Evolutionary conservation across 2,113 vertebrate genomes (phyloP), one percentile per base, ranked within the genome.

Genomic region (Brachypteracias leptosomus): DNA sequence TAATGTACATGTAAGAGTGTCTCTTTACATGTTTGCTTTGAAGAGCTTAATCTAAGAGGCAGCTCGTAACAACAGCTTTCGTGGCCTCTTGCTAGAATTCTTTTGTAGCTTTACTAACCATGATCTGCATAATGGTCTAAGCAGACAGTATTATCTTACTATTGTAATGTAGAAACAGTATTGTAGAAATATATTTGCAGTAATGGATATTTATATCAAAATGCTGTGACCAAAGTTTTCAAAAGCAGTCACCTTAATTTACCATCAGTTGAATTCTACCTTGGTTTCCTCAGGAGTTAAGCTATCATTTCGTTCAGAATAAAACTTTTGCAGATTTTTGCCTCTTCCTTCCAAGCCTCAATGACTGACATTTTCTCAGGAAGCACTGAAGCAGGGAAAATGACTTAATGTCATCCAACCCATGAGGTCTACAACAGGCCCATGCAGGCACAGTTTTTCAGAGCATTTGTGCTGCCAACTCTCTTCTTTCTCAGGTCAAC

Each of bases 21-120:
- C 86, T 89, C 38, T 84, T 93, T 74, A 65, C 42, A 71, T 63
- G 70, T 28, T 16, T 40, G 57, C 40, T 93, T 68, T 47, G n/a
- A 74, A 65, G 73, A 84, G 51, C 44, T 89, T 87, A 90, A 88
- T 88, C 79, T 62, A 68, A 92, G 76, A 74, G 89, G 83, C 75
- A 90, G 72, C 51, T 95, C 0, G 0, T 81, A 92, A 54, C 31
- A 73, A 5, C n/a, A 80, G 57, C 83, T 87, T 81, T 81, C 68
- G 31, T 17, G 14, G 52, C 68, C 47, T 87, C 52, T 81, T 52
- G 42, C 61, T 63, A 8, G 29, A 66, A 20, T 44, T 77, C 35
- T 73, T 83, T 14, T 26, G 22, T 44, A 61, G 13, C 75, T 96
- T 75, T 66, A 44, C 16, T 52, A 59, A 63, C 40, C 16, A 19